Evolutionary conservation across 2,113 vertebrate genomes (phyloP).

Genomic region (Romanogobio albipinnatus): DNA sequence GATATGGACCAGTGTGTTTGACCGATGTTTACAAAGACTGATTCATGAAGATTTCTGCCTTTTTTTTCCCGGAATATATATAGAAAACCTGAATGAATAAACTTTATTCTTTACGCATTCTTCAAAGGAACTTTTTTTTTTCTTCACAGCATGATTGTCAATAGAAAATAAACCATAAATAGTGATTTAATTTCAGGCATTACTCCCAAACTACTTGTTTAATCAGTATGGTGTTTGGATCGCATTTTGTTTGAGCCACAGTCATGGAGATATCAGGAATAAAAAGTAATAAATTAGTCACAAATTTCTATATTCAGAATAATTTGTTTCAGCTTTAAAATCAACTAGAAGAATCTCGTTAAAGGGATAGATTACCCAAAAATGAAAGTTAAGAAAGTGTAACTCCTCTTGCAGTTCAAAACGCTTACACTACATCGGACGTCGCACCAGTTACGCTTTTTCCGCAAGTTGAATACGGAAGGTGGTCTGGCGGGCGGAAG

Average conservation of each 20-base stretch:
- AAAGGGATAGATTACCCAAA: no score
- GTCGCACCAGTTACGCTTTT: no score
- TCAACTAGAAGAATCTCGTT: background rate
- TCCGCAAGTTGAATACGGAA: no score
- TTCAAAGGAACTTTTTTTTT: background rate
- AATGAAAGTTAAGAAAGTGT: no score
- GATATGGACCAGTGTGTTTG: conserved; percentile 32
- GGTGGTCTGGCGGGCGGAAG: no score
- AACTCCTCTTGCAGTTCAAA: no score
- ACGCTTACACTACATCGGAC: no score
- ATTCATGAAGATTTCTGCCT: conserved; percentile 33
- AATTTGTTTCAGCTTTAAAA: background rate
- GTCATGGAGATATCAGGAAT: background rate
- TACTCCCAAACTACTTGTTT: background rate
- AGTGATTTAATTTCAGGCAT: background rate
- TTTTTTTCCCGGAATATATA: background rate
- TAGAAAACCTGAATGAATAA: conserved; percentile 40
- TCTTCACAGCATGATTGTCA: background rate
- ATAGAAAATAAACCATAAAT: no score
- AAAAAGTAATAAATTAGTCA: background rate
- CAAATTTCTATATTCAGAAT: background rate
- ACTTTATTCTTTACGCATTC: conserved; percentile 40
- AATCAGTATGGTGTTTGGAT: background rate
- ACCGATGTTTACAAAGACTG: background rate
- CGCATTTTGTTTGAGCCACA: background rate